Base-by-base conservation (phyloP, 2,797 vertebrate species). In the Lepilemur ruficaudatus region DNA sequence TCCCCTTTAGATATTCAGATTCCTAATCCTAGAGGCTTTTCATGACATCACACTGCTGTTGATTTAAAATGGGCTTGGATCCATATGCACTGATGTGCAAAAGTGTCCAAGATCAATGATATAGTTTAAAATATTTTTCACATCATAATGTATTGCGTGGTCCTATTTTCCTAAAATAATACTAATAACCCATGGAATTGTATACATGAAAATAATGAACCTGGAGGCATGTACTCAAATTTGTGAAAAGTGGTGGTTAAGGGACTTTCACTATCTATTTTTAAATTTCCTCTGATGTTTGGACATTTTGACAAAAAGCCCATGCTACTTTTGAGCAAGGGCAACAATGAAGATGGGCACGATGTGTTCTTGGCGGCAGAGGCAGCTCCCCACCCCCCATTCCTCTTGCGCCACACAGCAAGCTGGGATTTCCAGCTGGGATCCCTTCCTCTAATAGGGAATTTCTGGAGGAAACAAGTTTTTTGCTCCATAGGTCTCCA, bases 91-190 rank as follows among this genome's bases (percentile, higher is more conserved):
- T 70, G 9, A 30, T 22, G 55, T 41, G 61, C 41, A 48, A 75
- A 80, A 35, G 4, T 30, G 23, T 50, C 67, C 90, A 61, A 55
- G 46, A 38, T 20, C 46, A 43, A 65, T 18, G 12, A 65, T 0
- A 46, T 3, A 75, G 35, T 91, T 89, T 25, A 59, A 95, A 85
- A 52, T 72, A 89, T 78, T 94, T 76, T 92, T 61, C 81, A 86
- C 57, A 88, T 93, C 59, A 67, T 57, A 48, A 28, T 79, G 14
- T 30, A 46, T 28, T 48, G 14, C 87, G 63, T 30, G 22, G 82
- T 73, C 57, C 5, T 4, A n/a, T 87, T 88, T 67, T 69, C 72
- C 22, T 65, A 73, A 97, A 92, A 20, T 20, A 75, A 69, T 43
- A 41, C 52, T 72, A 67, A 80, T 30, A 67, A 48, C 32, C 35